Percentiles rank a stretch among this genome's conserved stretches.
phyloP scores from a whole-genome alignment of 2,113 vertebrate genomes.

The Lepus timidus region DNA sequence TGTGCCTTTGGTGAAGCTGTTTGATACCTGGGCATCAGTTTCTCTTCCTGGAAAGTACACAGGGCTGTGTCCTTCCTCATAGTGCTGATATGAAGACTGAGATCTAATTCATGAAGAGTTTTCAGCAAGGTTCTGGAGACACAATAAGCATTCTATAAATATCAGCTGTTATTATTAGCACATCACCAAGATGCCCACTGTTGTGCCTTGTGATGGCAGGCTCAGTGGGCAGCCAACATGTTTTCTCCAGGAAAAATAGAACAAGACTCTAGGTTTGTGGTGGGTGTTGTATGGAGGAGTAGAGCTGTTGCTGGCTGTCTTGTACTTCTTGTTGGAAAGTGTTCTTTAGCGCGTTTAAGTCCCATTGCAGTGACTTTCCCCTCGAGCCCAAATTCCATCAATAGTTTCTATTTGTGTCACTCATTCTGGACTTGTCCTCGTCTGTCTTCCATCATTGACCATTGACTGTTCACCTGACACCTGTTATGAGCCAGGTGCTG shows the following conservation, averaged over 20 bases:
- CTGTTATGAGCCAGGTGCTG: not conserved
- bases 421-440: not conserved
- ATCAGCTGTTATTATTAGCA: slow-evolving; percentile 46
- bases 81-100: not conserved
- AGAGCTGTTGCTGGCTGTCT: not conserved
- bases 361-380: not conserved
- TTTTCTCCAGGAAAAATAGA: not conserved
- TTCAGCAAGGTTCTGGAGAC: not conserved
- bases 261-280: not conserved
- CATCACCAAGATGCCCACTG: not conserved
- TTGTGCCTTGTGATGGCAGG: slow-evolving; percentile 1
- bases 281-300: not conserved
- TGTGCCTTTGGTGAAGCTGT: not conserved
- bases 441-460: not conserved
- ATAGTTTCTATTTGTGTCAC: not conserved
- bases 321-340: not conserved
- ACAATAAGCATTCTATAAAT: slow-evolving; percentile 43
- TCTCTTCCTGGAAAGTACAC: not conserved
- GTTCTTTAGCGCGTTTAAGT: not conserved
- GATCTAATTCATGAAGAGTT: not conserved
- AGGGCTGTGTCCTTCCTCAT: not conserved
- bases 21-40: not conserved
- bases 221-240: slow-evolving; percentile 8
- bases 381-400: not conserved
- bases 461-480: not conserved